Evolutionary conservation across 2,113 vertebrate genomes (phyloP).

Genomic region (Trematocara marginatum): DNA sequence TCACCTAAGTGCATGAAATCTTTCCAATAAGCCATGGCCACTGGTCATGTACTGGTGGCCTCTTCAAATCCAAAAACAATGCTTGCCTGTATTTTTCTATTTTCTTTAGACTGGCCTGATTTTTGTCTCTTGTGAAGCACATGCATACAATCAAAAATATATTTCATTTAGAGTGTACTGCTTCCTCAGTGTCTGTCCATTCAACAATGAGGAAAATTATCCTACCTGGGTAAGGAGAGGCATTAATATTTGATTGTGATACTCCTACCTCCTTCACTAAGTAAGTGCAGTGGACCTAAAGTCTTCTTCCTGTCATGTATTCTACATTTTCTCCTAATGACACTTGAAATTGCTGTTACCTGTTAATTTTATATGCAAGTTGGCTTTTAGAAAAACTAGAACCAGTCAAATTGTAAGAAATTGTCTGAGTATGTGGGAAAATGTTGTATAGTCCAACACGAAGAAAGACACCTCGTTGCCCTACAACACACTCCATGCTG

Average conservation of each 20-base stretch:
- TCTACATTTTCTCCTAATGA: background rate
- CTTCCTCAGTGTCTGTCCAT: background rate
- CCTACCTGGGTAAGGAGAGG: accelerated
- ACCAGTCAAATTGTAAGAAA: background rate
- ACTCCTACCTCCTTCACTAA: background rate
- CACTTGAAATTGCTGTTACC: background rate
- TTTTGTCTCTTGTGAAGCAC: background rate
- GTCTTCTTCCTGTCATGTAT: background rate
- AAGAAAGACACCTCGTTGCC: background rate
- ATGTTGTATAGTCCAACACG: background rate
- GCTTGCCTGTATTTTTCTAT: background rate
- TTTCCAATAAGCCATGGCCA: background rate
- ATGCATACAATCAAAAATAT: background rate
- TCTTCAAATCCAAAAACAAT: background rate
- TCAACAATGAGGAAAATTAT: background rate
- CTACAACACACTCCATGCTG: background rate
- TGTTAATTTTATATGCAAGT: background rate
- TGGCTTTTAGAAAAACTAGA: background rate
- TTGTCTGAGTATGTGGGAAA: background rate
- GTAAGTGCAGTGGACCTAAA: background rate
- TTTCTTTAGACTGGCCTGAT: background rate
- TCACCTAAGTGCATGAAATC: background rate
- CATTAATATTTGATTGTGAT: background rate
- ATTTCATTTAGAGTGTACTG: background rate
- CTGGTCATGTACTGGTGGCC: background rate